Evolutionary conservation across 2,888 invertebrate species (phyloP), one percentile per base, ranked within the genome.

Genomic region (Zele albiditarsus): DNA sequence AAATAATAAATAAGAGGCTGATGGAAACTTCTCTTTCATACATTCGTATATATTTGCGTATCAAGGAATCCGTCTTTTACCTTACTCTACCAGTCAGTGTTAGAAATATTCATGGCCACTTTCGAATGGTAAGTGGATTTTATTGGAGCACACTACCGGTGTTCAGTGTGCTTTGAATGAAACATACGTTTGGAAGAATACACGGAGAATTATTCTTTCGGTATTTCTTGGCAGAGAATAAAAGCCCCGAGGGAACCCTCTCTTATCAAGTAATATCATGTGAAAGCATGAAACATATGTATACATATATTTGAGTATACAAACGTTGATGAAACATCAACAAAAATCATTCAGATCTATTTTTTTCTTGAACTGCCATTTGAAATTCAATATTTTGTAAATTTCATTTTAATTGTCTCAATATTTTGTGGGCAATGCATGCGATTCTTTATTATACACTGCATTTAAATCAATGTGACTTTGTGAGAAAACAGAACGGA

Each of bases 81-180:
- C 8, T 6, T 20, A 5, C 20, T 53, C 53, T 4, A 20, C 8
- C 20, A 46, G 3, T 14, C n/a, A 25, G 46, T 28, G 28, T 49
- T 16, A 1, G 28, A n/a, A 57, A 69, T 69, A 69, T 69, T 69
- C 53, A 69, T 53, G 57, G n/a, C 28, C 57, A 53, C 57, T 69
- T 69, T 69, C 31, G 28, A 8, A 69, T 69, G 57, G 23, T 69
- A 69, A 69, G 68, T 69, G 23, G 57, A 53, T 69, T 57, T 69
- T 53, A 69, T 57, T 33, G 63, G 33, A 63, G 63, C 57, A 69
- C 31, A 31, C 28, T 57, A 69, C 68, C 16, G 53, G 57, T 69
- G 57, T 57, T n/a, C 23, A 27, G 46, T n/a, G 33, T 49, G 23
- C 53, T 57, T 69, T 69, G 57, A 57, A 69, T 69, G 57, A 57